Conservation (phyloP, 1,140 invertebrate genomes). For the Brachionus calyciflorus region DNA sequence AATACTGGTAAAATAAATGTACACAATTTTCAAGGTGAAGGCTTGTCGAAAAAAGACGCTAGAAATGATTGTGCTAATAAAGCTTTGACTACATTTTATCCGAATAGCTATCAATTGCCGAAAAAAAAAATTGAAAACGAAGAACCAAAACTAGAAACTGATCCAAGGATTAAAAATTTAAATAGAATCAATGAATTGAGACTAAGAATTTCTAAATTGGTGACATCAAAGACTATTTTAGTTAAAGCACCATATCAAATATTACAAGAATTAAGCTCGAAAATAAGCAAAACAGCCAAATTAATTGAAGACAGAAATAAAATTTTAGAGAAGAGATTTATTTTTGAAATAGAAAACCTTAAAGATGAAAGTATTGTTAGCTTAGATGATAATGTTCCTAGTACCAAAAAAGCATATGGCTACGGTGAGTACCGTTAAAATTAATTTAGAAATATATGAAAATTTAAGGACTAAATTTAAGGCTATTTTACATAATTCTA, state of each 20-base stretch:
- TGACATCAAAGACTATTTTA: not conserved
- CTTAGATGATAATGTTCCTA: not conserved
- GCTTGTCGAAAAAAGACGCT: slow-evolving; percentile 23
- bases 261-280: slow-evolving; percentile 6
- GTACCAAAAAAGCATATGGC: not conserved
- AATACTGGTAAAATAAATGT: not conserved
- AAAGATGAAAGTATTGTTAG: not conserved
- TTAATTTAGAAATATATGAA: too few relatives aligned
- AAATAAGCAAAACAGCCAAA: not conserved
- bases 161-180: not conserved
- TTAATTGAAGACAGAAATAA: not conserved
- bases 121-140: not conserved
- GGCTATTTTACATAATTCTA: too few relatives aligned
- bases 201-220: not conserved
- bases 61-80: slow-evolving; percentile 22
- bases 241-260: slow-evolving; percentile 14
- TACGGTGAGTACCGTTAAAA: not conserved
- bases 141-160: not conserved
- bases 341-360: not conserved
- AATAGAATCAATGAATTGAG: not conserved
- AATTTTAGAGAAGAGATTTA: not conserved
- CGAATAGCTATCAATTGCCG: not conserved
- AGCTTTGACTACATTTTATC: not conserved
- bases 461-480: too few relatives aligned
- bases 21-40: not conserved